Evolutionary conservation across 2,888 invertebrate genomes (phyloP).

Genomic region (Drosophila acutilabella): DNA sequence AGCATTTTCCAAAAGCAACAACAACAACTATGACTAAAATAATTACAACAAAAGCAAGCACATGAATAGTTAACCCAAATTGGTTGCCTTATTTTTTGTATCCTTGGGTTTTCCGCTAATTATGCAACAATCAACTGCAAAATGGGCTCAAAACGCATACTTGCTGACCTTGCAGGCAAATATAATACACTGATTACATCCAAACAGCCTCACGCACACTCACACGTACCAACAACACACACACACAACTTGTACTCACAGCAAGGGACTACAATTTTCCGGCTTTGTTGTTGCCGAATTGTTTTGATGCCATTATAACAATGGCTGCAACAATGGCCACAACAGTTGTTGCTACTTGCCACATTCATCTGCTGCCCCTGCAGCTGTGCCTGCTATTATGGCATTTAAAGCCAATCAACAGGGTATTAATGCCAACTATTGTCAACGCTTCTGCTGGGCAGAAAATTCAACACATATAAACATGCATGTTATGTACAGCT

Average conservation of each 20-base stretch:
- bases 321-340: conserved; percentile 30
- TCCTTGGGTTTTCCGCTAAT: conserved; percentile 44
- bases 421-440: conserved; percentile 44
- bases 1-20: conserved; percentile 48
- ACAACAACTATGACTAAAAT: conserved; percentile 3
- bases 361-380: neutral
- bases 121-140: conserved; percentile 57
- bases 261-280: conserved; percentile 34
- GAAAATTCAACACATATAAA: conserved; percentile 5
- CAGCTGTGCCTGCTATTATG: conserved; percentile 33
- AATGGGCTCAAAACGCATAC: conserved; percentile 6
- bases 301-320: conserved; percentile 48
- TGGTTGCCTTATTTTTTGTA: conserved; percentile 23
- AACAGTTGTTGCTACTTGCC: neutral
- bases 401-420: conserved; percentile 61
- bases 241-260: neutral
- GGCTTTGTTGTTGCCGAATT: conserved; percentile 40
- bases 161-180: conserved; percentile 50
- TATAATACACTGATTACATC: conserved; percentile 55
- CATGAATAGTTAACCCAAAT: conserved; percentile 38
- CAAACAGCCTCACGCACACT: conserved; percentile 12
- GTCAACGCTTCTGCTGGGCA: conserved; percentile 24
- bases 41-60: neutral
- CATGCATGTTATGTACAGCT: neutral
- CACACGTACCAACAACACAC: neutral